A percentile compares a stretch with the other conserved stretches of the same genome.
These are phyloP conservation scores for Odontesthes bonariensis DNA, from an alignment of 2,113 vertebrate species.

Conservation along the genomic window DNA sequence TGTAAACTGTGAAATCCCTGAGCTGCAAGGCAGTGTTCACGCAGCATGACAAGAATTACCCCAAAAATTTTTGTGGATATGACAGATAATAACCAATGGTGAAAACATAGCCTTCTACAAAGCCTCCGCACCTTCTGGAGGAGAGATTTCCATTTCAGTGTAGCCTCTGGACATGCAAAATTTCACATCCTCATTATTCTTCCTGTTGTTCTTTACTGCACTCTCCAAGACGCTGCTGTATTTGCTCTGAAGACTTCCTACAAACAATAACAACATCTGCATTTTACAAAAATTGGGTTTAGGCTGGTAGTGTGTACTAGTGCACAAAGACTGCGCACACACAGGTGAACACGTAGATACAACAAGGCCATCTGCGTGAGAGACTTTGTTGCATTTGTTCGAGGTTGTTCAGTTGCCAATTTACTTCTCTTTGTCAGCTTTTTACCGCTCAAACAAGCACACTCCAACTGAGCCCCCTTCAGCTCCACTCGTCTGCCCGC, in stretches of 20 bases:
- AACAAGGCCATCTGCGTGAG: background rate
- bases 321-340: background rate
- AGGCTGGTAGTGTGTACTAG: background rate
- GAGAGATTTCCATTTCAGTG: no score
- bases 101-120: no score
- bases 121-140: no score
- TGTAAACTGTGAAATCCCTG: no score
- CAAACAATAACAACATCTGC: slow-evolving; percentile 1
- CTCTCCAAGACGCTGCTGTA: no score
- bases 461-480: slow-evolving; percentile 66
- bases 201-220: no score
- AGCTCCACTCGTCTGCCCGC: slow-evolving; percentile 50
- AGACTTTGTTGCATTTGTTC: slow-evolving; percentile 39
- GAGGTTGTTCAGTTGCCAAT: slow-evolving; percentile 46
- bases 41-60: no score
- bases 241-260: background rate
- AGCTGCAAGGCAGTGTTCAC: no score
- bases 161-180: no score
- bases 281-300: background rate
- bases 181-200: no score
- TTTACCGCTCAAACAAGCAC: slow-evolving; percentile 43
- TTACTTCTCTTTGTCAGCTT: slow-evolving; percentile 59
- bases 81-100: no score
- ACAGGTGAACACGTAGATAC: background rate
- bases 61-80: no score